Evolutionary conservation across 2,888 invertebrate genomes (phyloP).

Genomic region (Antitype chi): DNA sequence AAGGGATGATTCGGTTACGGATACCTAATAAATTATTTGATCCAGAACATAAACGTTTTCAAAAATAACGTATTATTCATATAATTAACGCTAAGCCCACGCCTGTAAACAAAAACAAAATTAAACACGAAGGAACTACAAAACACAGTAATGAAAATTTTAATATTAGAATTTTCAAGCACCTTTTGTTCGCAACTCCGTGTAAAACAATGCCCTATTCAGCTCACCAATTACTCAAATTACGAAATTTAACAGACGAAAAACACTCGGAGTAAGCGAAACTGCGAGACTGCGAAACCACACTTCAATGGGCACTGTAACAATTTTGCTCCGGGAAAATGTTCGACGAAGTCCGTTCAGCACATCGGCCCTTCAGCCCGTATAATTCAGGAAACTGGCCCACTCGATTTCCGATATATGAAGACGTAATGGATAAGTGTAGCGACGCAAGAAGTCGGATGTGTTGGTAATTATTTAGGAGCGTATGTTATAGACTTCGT

Average conservation of each 20-base stretch:
- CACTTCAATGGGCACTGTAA: conserved; percentile 47
- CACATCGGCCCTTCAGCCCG: conserved; percentile 69
- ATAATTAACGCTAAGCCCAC: neutral
- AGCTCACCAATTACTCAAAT: conserved; percentile 59
- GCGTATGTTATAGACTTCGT: neutral
- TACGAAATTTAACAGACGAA: conserved; percentile 58
- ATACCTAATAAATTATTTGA: too few relatives aligned
- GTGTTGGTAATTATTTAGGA: conserved; percentile 37
- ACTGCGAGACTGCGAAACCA: conserved; percentile 45
- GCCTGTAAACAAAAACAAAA: conserved; percentile 23
- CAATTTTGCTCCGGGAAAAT: conserved; percentile 58
- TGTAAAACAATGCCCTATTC: conserved; percentile 41
- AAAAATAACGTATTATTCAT: neutral
- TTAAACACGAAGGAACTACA: conserved; percentile 22
- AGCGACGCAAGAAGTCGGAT: conserved; percentile 46
- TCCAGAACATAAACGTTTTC: too few relatives aligned
- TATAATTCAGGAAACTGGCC: conserved; percentile 74
- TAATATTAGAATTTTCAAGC: conserved; percentile 40
- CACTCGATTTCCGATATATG: conserved; percentile 70
- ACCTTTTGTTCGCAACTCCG: conserved; percentile 43
- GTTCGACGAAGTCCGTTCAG: conserved; percentile 65
- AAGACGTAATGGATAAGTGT: conserved; percentile 67
- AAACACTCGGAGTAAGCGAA: conserved; percentile 50
- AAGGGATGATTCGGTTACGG: too few relatives aligned
- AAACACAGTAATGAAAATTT: conserved; percentile 36